Conservation (phyloP, 2,888 invertebrate species). For the Oscheius sp. region DNA sequence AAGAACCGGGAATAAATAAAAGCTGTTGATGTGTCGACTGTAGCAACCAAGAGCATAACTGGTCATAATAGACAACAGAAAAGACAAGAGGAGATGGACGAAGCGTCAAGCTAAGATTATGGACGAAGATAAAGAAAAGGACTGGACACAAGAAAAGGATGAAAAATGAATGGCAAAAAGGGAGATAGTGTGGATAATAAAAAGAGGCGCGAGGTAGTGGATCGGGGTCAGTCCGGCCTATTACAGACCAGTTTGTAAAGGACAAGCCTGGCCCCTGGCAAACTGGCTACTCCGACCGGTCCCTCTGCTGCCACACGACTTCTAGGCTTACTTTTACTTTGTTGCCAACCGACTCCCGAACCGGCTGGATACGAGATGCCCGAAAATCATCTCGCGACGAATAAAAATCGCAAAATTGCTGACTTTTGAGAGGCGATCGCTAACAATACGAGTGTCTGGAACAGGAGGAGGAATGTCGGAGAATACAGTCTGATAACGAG, state of each 20-base stretch:
- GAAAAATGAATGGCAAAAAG: conserved; percentile 21
- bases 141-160: neutral
- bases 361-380: conserved; percentile 2
- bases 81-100: no score
- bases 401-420: conserved; percentile 19
- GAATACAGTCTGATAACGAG: no score
- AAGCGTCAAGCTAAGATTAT: no score
- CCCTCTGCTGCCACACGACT: conserved; percentile 14
- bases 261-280: conserved; percentile 26
- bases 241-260: conserved; percentile 36
- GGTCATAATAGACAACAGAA: no score
- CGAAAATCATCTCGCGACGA: neutral
- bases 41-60: no score
- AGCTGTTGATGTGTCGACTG: no score
- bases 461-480: neutral
- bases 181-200: conserved; percentile 35
- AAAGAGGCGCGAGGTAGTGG: conserved; percentile 36
- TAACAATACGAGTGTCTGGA: neutral
- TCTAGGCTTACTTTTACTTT: neutral
- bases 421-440: conserved; percentile 19
- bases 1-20: no score
- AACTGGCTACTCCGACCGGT: conserved; percentile 30
- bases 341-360: neutral
- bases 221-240: conserved; percentile 35
- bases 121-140: no score